Evolutionary conservation across 2,113 vertebrate species (phyloP).

Genomic region (Cyprinus carpio): DNA sequence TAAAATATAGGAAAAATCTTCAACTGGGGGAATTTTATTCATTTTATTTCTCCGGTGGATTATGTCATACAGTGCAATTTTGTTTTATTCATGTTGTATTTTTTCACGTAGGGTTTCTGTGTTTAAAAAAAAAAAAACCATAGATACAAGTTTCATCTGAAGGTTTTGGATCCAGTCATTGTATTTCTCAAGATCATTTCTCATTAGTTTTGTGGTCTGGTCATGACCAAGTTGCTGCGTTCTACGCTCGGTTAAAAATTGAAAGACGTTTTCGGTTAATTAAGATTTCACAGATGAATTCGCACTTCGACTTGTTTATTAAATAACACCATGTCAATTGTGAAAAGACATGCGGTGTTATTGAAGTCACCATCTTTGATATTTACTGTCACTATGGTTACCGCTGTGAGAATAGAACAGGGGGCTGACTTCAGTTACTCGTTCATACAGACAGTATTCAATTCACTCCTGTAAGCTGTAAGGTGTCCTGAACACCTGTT

Average conservation of each 20-base stretch:
- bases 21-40: not conserved
- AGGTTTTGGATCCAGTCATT: not conserved
- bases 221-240: not conserved
- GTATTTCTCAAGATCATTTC: not conserved
- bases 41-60: not conserved
- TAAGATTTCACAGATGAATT: not conserved
- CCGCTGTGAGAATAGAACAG: not conserved
- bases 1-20: not conserved
- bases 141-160: not conserved
- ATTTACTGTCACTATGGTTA: constrained; percentile 13
- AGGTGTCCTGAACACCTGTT: not conserved
- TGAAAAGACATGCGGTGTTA: not conserved
- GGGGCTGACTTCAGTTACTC: not conserved
- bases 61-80: not conserved
- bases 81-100: not conserved
- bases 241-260: not conserved
- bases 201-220: not conserved
- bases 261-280: not conserved
- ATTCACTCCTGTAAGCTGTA: not conserved
- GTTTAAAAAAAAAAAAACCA: not conserved
- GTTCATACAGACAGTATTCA: not conserved
- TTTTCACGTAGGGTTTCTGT: not conserved
- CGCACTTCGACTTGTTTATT: constrained; percentile 13
- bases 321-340: constrained; percentile 11
- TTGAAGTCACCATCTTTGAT: not conserved